Base-by-base conservation (phyloP, 2,113 vertebrate genomes). In the Symphodus melops region DNA sequence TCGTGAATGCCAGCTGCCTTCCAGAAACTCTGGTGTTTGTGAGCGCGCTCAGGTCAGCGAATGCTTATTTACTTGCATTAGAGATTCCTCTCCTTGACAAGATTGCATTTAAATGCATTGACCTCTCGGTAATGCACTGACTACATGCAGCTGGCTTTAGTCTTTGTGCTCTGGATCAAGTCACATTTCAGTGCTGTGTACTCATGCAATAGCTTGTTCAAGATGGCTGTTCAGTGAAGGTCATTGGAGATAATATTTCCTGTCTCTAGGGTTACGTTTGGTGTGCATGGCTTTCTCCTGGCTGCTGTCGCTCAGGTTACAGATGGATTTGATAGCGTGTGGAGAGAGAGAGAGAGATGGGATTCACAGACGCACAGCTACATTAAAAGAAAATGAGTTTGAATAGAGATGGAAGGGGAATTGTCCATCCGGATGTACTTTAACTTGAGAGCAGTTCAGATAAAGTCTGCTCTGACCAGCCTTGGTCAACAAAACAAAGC, bases 31-130 rank as follows among this genome's bases (percentile, higher is more conserved):
- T 62, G 46, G 61, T 60, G 44, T 67, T 60, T 75, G 23, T 11
- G 12, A 65, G 25, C 68, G 68, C 76, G 41, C 74, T 63, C 59
- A 77, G 73, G 66, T 79, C 75, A 84, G 42, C 64, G 33, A 53
- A 62, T 67, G 46, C 23, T 61, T 44, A 55, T 61, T 75, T 57
- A 25, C 58, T 51, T 63, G 63, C 42, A 59, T 68, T 79, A 86
- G 69, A 63, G 36, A 61, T 66, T 70, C 65, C 61, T 68, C 51
- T 59, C 55, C 25, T 71, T 73, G 48, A 75, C 72, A 65, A 65
- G 55, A 68, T 59, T 75, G 36, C 48, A 59, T 79, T 80, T 70
- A 73, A 65, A 82, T 44, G 46, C 70, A 75, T 3, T 84, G 70
- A 83, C 81, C 67, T 80, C 53, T 73, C 64, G 23, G 58, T 67